A percentile compares a stretch with the other conserved stretches of the same genome.
Evolutionary conservation across 1,140 invertebrate species (phyloP).

Genomic region (Ips typographus): DNA sequence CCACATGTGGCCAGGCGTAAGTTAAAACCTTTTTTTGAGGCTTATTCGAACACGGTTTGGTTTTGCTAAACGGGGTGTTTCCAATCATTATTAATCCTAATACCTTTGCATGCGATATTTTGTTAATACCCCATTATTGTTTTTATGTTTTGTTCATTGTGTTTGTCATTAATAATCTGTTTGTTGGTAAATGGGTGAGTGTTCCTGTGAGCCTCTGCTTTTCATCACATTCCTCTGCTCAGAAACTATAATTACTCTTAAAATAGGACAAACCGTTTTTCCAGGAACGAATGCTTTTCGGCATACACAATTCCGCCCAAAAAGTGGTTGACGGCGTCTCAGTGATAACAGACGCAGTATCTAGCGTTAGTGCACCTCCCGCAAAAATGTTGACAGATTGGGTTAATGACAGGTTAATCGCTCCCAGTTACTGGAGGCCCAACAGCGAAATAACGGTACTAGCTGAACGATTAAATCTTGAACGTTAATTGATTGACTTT

Average conservation of each 20-base stretch:
- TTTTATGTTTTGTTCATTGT: neutral
- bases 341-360: slow-evolving; percentile 70
- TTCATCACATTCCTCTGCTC: neutral
- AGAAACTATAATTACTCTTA: slow-evolving; percentile 4
- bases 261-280: slow-evolving; percentile 46
- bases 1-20: slow-evolving; percentile 80
- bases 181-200: neutral
- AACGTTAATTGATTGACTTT: neutral
- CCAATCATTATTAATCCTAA: neutral
- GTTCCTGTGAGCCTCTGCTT: slow-evolving; percentile 31
- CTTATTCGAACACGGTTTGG: slow-evolving; percentile 30
- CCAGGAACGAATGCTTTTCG: slow-evolving; percentile 46
- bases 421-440: slow-evolving; percentile 79
- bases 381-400: slow-evolving; percentile 69
- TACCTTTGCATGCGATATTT: too few species aligned
- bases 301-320: slow-evolving; percentile 70
- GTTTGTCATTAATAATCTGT: neutral
- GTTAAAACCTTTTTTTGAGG: slow-evolving; percentile 41
- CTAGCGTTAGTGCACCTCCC: slow-evolving; percentile 69
- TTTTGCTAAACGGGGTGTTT: neutral
- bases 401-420: slow-evolving; percentile 72
- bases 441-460: slow-evolving; percentile 71
- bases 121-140: neutral
- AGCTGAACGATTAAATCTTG: neutral
- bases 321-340: slow-evolving; percentile 74